Evolutionary conservation across 2,797 vertebrate species (phyloP).

Genomic region (Hippoglossus hippoglossus): DNA sequence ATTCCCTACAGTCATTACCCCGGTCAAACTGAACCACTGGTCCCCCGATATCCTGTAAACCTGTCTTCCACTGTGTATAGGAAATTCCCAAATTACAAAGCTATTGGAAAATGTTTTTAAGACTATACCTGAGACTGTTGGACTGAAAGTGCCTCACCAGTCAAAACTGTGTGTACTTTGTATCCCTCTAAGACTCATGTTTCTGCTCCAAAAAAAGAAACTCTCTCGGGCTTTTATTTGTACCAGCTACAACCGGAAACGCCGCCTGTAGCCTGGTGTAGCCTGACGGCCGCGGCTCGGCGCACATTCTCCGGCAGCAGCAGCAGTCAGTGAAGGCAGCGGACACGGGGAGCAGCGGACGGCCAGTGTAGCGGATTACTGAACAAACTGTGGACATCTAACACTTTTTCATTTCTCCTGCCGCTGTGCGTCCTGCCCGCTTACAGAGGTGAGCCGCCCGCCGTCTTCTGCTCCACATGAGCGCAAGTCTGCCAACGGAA

Average conservation of each 20-base stretch:
- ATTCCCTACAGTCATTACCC: no score
- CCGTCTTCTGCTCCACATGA: background rate
- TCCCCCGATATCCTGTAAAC: no score
- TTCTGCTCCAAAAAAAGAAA: background rate
- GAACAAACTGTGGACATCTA: constrained; percentile 52
- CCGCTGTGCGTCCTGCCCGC: constrained; percentile 57
- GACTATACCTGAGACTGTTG: no score
- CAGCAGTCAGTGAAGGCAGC: constrained; percentile 58
- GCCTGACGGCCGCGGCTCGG: constrained; percentile 25
- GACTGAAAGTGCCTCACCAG: no score
- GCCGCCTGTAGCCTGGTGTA: accelerated
- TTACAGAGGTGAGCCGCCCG: constrained; percentile 55
- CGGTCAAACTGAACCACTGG: no score
- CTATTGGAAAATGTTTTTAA: no score
- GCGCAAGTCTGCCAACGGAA: constrained; percentile 11
- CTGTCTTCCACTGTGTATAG: no score
- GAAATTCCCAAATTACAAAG: no score
- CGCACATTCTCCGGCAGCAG: constrained; percentile 63
- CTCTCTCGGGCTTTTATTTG: constrained; percentile 47
- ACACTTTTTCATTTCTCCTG: constrained; percentile 20
- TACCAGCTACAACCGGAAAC: constrained; percentile 21
- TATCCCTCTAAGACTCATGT: background rate
- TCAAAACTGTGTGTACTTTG: no score
- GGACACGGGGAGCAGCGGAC: constrained; percentile 51
- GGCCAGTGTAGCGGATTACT: constrained; percentile 44